Evolutionary conservation across 2,888 invertebrate species (phyloP).

Genomic region (Lycia hirtaria): DNA sequence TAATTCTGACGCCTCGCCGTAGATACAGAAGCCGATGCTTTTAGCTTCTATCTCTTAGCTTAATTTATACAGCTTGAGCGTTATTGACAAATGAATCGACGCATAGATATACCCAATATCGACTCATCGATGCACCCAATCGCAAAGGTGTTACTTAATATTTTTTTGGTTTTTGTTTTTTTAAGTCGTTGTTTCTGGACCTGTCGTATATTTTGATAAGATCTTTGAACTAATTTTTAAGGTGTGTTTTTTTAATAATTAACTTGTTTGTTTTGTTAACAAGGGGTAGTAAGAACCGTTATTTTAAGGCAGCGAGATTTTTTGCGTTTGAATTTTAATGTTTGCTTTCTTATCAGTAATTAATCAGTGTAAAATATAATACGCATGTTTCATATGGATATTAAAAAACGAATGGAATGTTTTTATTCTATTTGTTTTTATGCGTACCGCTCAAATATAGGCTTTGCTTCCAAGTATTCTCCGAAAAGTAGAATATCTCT

Average conservation of each 20-base stretch:
- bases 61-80: constrained; percentile 63
- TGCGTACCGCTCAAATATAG: too few species aligned
- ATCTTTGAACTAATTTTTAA: constrained; percentile 53
- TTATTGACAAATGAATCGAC: constrained; percentile 70
- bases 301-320: constrained; percentile 35
- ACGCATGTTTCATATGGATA: too few species aligned
- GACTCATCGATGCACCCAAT: constrained; percentile 56
- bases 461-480: too few species aligned
- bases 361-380: background rate
- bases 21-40: constrained; percentile 80
- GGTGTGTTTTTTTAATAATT: constrained; percentile 58
- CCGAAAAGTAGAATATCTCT: too few species aligned
- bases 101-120: constrained; percentile 57
- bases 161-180: constrained; percentile 49
- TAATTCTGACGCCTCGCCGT: constrained; percentile 72
- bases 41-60: constrained; percentile 71
- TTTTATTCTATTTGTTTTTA: too few species aligned
- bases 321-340: constrained; percentile 10
- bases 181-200: constrained; percentile 49
- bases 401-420: too few species aligned
- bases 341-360: background rate
- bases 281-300: constrained; percentile 39
- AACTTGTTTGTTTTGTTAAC: constrained; percentile 57
- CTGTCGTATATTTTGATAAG: constrained; percentile 65
- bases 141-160: constrained; percentile 60